Percentiles rank a stretch among this genome's conserved stretches.
phyloP scores from a whole-genome alignment of 2,888 invertebrate species.

The Schrankia costaestrigalis region DNA sequence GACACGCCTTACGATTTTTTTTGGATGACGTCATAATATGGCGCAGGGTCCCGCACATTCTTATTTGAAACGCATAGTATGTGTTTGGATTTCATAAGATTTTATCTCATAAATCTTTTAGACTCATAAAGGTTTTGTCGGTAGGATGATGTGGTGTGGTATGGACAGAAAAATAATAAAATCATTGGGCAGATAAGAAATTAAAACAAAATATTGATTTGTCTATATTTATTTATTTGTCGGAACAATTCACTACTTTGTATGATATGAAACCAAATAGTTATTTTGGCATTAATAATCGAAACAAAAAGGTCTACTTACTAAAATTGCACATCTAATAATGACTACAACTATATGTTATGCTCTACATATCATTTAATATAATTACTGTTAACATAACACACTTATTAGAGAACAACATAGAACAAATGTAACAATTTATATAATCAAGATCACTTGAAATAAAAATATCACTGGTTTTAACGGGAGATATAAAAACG shows the following conservation, averaged over 20 bases:
- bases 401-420: slow-evolving; percentile 44
- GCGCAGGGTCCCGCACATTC: too few relatives aligned
- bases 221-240: slow-evolving; percentile 63
- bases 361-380: slow-evolving; percentile 22
- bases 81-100: too few relatives aligned
- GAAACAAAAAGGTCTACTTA: slow-evolving; percentile 53
- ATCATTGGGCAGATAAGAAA: slow-evolving; percentile 15
- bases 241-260: slow-evolving; percentile 76
- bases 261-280: slow-evolving; percentile 69
- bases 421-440: slow-evolving; percentile 35
- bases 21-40: too few relatives aligned
- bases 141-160: too few relatives aligned
- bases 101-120: too few relatives aligned
- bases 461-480: slow-evolving; percentile 47
- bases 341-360: slow-evolving; percentile 37
- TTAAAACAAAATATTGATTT: slow-evolving; percentile 22
- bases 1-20: too few relatives aligned
- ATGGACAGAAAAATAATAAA: too few relatives aligned
- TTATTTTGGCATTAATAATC: slow-evolving; percentile 68
- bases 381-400: slow-evolving; percentile 28
- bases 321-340: slow-evolving; percentile 76
- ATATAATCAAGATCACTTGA: slow-evolving; percentile 44
- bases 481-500: slow-evolving; percentile 26
- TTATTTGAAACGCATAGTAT: too few relatives aligned
- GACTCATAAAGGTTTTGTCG: too few relatives aligned